Evolutionary conservation across 2,888 invertebrate species (phyloP), one percentile per base, ranked within the genome.

Genomic region (Microdon myrmicae): DNA sequence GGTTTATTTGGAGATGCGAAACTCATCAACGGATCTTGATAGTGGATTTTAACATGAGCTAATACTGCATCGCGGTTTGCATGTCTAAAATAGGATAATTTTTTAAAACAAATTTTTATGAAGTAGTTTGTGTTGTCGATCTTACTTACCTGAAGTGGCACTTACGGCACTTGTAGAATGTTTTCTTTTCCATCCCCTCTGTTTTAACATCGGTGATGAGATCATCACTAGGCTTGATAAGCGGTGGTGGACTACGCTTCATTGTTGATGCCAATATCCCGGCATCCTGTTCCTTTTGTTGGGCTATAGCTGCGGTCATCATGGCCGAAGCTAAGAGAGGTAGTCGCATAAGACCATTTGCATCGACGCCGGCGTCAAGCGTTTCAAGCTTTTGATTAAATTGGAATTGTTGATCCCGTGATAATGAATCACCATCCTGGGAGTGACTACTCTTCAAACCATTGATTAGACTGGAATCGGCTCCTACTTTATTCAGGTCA

Each of bases 131-230:
- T n/a, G 1, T n/a, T 34, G 2, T 4, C 6, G 6, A 8, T 29
- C 5, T 31, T 45, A 81, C 84, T 83, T 79, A 91, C 91, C 87
- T 89, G 80, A 90, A 94, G 75, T 89, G 87, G 79, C 95, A 96
- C 74, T 90, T 90, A 79, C 92, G 92, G 80, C 95, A 96, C 76
- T 92, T 91, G 89, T 93, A 93, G 70, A 89, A 80, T 8, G 90
- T 90, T 73, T 87, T 87, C 79, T 89, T 90, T 28, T 84, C 82
- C 38, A 71, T 82, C 70, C 82, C 80, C 72, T 83, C 78, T 72
- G 81, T 70, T 20, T 75, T 74, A 12, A 75, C 72, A 71, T 73
- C 83, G 51, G 84, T 84, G 38, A 78, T 72, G 10, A 78, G 71
- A 69, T 85, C 81, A 72, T 87, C 86, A 10, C 86, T 84, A 14